Base-by-base conservation (phyloP, 2,113 vertebrate genomes). In the Pterophyllum scalare region DNA sequence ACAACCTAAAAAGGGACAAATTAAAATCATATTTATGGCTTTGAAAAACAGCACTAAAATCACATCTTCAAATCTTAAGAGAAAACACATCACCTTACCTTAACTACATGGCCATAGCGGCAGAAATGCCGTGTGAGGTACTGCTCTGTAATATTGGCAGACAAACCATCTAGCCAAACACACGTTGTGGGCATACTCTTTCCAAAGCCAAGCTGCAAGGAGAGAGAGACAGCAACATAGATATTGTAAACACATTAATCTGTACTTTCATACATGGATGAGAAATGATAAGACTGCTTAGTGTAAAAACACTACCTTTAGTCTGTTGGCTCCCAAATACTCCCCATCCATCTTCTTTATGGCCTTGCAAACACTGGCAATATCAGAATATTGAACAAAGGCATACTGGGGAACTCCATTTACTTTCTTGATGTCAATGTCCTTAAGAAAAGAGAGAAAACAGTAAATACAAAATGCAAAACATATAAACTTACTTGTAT, bases 261-360 rank as follows among this genome's bases (percentile, higher is more conserved):
- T 52, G 11, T 28, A 46, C 12, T 54, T 40, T 22, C 46, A 72
- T 22, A 54, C 10, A 24, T 0, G 61, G 9, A 61, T 5, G 5
- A 61, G 17, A 84, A 54, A 59, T 75, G 1, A 22, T 20, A 57
- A 19, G 7, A 5, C 19, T 58, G 31, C 60, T 77, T 46, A 59
- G 19, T 56, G 20, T 64, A 56, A 58, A 84, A 64, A 28, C 17
- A 43, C 14, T 94, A 99, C 98, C 97, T 99, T 99, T 75, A 99
- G 96, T 79, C 98, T 96, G 92, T 99, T 99, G 90, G 98, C 97
- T 56, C 98, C 98, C 43, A 99, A 95, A 89, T 99, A 99, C 78
- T 99, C 98, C 78, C 98, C 98, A 83, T 99, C 98, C 98, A 99
- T 99, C 94, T 99, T 99, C 94, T 99, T 99, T 90, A 99, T 99